Evolutionary conservation across 2,888 invertebrate genomes (phyloP).

Genomic region (Trachelus stipa): DNA sequence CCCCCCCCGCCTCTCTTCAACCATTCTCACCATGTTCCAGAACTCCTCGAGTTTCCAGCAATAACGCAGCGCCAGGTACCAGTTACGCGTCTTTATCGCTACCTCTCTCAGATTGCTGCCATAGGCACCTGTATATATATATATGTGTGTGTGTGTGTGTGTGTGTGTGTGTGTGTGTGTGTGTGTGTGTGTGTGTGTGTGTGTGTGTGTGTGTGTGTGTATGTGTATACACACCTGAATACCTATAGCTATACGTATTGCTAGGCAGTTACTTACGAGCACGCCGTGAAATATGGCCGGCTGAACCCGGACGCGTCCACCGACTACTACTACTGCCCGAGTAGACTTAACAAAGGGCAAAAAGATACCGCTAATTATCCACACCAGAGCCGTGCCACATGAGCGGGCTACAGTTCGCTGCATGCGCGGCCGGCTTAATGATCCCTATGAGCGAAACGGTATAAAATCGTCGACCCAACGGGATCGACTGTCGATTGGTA

Average conservation of each 20-base stretch:
- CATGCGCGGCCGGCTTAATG: not conserved
- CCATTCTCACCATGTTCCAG: not conserved
- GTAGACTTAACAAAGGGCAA: slow-evolving; percentile 18
- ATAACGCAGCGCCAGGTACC: not conserved
- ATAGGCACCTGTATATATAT: not conserved
- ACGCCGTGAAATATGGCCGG: slow-evolving; percentile 45
- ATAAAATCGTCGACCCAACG: not conserved
- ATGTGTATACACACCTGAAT: not conserved
- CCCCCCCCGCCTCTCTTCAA: not conserved
- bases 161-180: too few relatives aligned
- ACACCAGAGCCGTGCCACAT: slow-evolving; percentile 1
- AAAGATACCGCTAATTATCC: slow-evolving; percentile 23
- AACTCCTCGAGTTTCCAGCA: slow-evolving; percentile 3
- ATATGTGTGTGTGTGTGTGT: too few relatives aligned
- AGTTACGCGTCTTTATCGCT: slow-evolving; percentile 11
- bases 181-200: too few relatives aligned
- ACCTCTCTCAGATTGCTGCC: not conserved
- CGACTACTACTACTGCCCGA: slow-evolving; percentile 19
- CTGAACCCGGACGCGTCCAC: slow-evolving; percentile 48
- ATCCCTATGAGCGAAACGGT: not conserved
- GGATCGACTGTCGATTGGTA: not conserved
- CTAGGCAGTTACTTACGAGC: slow-evolving; percentile 2
- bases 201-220: too few relatives aligned
- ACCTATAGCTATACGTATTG: not conserved
- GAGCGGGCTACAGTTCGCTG: not conserved